Conservation (phyloP, 1,140 invertebrate species). For the Drosophila ercepeae region DNA sequence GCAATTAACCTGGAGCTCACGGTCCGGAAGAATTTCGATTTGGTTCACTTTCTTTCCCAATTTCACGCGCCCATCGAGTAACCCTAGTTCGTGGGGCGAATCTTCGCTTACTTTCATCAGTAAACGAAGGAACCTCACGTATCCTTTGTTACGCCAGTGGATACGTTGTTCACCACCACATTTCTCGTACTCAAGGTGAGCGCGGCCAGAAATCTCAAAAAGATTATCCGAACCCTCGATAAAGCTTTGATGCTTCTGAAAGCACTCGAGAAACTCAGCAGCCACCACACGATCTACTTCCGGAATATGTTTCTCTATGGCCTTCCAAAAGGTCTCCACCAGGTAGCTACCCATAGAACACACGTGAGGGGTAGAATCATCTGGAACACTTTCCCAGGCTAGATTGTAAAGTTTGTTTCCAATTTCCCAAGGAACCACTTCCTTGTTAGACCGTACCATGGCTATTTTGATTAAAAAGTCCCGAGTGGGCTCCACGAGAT, state of each 20-base stretch:
- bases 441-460: slow-evolving; percentile 73
- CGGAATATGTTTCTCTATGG: neutral
- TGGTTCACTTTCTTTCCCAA: slow-evolving; percentile 84
- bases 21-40: slow-evolving; percentile 77
- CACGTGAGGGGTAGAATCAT: neutral
- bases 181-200: slow-evolving; percentile 81
- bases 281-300: slow-evolving; percentile 52
- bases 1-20: slow-evolving; percentile 84
- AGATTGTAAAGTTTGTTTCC: slow-evolving; percentile 41
- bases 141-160: slow-evolving; percentile 86
- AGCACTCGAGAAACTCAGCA: slow-evolving; percentile 84
- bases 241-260: slow-evolving; percentile 85
- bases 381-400: slow-evolving; percentile 5
- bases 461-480: slow-evolving; percentile 40
- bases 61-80: slow-evolving; percentile 27
- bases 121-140: slow-evolving; percentile 84
- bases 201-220: slow-evolving; percentile 80
- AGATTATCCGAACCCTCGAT: slow-evolving; percentile 85
- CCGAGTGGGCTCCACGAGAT: slow-evolving; percentile 83
- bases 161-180: slow-evolving; percentile 85
- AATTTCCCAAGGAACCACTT: slow-evolving; percentile 59
- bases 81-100: slow-evolving; percentile 60
- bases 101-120: slow-evolving; percentile 84
- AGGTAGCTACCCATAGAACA: slow-evolving; percentile 83
- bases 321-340: slow-evolving; percentile 21